Evolutionary conservation across 1,140 invertebrate genomes (phyloP).

Genomic region (Antheraea pernyi): DNA sequence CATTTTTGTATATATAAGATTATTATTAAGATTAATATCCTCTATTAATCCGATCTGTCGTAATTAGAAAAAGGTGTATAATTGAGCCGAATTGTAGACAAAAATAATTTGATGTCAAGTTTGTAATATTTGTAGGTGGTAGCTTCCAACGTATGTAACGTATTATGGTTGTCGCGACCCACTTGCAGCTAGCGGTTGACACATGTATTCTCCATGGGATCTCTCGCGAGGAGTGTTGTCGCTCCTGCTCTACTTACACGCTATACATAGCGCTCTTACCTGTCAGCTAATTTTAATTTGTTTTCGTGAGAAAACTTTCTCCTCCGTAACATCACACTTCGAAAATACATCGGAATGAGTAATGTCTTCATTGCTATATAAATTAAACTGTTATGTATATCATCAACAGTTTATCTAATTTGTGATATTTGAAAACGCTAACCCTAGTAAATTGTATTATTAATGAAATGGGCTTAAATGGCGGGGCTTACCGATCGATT

Average conservation of each 20-base stretch:
- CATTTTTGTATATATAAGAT: no score
- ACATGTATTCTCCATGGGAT: constrained; percentile 21
- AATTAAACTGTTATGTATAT: no score
- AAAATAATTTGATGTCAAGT: neutral
- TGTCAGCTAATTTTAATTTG: neutral
- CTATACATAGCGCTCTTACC: constrained; percentile 27
- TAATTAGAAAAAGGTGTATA: neutral
- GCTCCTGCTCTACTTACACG: constrained; percentile 36
- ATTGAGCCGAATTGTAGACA: neutral
- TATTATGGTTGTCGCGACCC: constrained; percentile 14
- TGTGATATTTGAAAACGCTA: no score
- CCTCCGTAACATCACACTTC: neutral
- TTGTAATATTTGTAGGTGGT: neutral
- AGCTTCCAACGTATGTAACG: neutral
- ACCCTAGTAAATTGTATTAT: no score
- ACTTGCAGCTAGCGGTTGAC: constrained; percentile 24
- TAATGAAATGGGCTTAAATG: no score
- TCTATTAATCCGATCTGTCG: no score
- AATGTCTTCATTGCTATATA: neutral
- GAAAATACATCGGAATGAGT: neutral
- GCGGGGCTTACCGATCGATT: no score
- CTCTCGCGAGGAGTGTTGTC: constrained; percentile 40
- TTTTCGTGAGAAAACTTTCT: neutral
- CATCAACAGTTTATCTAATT: no score
- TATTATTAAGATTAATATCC: no score